Conservation (phyloP, 1,140 invertebrate species). For the Ostrea edulis region DNA sequence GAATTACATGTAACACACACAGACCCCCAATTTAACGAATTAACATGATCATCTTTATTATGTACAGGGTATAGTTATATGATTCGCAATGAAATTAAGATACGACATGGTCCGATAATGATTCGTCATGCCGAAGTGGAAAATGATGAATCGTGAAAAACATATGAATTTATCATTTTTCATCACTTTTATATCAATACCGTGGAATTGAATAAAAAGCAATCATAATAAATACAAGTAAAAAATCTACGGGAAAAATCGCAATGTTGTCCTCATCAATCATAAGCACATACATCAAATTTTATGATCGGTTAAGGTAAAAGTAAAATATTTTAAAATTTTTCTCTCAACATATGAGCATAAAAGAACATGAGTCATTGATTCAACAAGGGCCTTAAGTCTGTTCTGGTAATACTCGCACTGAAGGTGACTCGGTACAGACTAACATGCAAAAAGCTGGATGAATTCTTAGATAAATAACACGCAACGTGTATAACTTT, state of each 20-base stretch:
- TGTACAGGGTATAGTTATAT: too few species aligned
- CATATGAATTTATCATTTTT: constrained; percentile 15
- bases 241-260: background rate
- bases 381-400: background rate
- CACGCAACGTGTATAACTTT: background rate
- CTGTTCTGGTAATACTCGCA: background rate
- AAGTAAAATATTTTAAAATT: background rate
- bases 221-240: background rate
- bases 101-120: background rate
- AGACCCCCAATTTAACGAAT: too few species aligned
- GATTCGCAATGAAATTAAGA: too few species aligned
- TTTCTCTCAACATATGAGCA: background rate
- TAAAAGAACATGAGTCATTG: constrained; percentile 4
- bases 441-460: background rate
- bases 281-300: constrained; percentile 21
- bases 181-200: constrained; percentile 14
- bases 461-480: background rate
- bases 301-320: background rate
- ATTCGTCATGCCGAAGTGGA: background rate
- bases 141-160: background rate
- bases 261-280: background rate
- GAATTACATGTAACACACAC: too few species aligned
- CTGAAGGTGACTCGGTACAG: background rate
- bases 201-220: background rate
- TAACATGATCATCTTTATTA: too few species aligned